Percentiles rank a stretch among this genome's conserved stretches.
Evolutionary conservation across 2,797 vertebrate genomes (phyloP).

Genomic region (Ctenosaura bakeri): DNA sequence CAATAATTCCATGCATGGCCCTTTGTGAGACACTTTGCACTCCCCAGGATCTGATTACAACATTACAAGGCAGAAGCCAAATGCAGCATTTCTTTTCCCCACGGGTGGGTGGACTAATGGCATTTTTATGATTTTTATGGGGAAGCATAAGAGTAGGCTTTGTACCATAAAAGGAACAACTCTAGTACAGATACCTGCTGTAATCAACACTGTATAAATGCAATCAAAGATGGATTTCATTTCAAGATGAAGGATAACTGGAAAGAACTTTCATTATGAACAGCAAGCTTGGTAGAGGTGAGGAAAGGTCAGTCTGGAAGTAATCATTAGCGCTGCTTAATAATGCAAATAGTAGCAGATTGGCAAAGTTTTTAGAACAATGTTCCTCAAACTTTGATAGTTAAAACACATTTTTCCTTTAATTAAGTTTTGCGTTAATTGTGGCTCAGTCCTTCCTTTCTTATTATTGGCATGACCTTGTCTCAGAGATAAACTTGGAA

Average conservation of each 20-base stretch:
- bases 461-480: neutral
- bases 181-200: neutral
- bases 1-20: conserved; percentile 34
- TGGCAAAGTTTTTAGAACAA: neutral
- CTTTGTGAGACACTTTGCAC: neutral
- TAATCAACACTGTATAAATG: neutral
- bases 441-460: neutral
- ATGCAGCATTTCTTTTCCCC: conserved; percentile 37
- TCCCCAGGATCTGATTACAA: conserved; percentile 26
- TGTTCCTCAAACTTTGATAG: neutral
- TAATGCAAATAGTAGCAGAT: neutral
- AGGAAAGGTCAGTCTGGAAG: conserved; percentile 19
- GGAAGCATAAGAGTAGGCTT: neutral
- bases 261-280: conserved; percentile 10
- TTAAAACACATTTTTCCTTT: neutral
- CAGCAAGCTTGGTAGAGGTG: conserved; percentile 41
- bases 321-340: conserved; percentile 12
- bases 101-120: neutral
- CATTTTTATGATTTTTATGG: conserved; percentile 19
- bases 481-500: neutral
- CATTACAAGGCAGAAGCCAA: neutral
- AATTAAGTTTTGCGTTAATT: neutral
- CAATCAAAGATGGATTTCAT: neutral
- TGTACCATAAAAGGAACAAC: neutral
- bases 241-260: neutral